Conservation (phyloP, 2,888 invertebrate genomes). For the Hanleya hanleyi region DNA sequence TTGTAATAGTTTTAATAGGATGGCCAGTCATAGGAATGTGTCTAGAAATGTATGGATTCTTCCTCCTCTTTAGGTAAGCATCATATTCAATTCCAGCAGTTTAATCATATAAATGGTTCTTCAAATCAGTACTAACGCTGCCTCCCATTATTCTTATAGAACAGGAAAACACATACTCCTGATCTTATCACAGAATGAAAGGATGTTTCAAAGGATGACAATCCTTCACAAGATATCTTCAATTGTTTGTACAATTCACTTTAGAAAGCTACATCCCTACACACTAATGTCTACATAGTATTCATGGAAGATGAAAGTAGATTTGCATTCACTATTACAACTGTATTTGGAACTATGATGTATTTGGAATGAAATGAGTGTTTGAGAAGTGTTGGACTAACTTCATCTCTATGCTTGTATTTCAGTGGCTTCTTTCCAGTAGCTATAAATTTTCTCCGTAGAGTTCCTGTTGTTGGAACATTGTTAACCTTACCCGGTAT, state of each 20-base stretch:
- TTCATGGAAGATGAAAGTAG: neutral
- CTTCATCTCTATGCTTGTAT: constrained; percentile 46
- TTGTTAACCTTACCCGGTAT: constrained; percentile 92
- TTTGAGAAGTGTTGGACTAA: neutral
- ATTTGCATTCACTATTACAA: neutral
- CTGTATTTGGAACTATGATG: neutral
- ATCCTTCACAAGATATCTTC: too few species aligned
- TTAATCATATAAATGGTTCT: too few species aligned
- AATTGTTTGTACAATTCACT: too few species aligned
- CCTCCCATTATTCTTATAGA: too few species aligned
- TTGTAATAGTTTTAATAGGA: constrained; percentile 91
- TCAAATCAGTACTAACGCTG: too few species aligned
- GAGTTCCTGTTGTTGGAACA: constrained; percentile 93
- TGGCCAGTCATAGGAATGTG: constrained; percentile 98
- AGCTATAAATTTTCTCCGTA: constrained; percentile 93
- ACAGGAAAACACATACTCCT: too few species aligned
- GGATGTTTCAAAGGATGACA: too few species aligned
- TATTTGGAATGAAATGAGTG: neutral
- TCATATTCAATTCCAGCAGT: too few species aligned
- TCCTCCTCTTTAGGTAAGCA: constrained; percentile 79
- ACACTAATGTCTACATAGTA: too few species aligned
- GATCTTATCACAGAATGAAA: too few species aligned
- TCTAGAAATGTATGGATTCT: constrained; percentile 96
- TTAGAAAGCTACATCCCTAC: too few species aligned
- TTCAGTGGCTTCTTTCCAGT: constrained; percentile 97